Evolutionary conservation across 2,888 invertebrate species (phyloP), one percentile per base, ranked within the genome.

Genomic region (Pheosia tremula): DNA sequence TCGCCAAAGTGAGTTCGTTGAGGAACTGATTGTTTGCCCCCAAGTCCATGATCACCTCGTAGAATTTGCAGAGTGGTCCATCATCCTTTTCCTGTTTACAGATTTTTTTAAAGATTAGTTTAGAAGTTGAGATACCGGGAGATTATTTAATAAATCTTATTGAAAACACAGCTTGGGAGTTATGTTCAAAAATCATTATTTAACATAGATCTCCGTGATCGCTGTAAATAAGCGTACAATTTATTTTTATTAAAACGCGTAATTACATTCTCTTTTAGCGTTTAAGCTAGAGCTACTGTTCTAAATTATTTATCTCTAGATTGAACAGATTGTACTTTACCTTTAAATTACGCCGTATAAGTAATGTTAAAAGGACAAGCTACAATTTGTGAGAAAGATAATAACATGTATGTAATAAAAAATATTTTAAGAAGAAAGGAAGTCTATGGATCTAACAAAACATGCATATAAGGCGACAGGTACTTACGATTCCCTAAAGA

Each of bases 1-100:
- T 95, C 68, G 96, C 95, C 63, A 94, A 90, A 62, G 95, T 96
- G 45, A 98, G 95, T 69, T 95, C 96, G 66, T 95, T 95, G 83
- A 97, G 94, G 81, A 97, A 97, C 79, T 88, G 91, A 70, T 93
- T 93, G 71, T 96, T 96, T 62, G 96, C 95, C 6, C 97, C 97
- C 63, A 95, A 94, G 79, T 97, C 96, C 89, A 96, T 95, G 67
- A 98, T 97, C 60, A 96, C 96, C 83, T 97, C 96, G 86, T 97
- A 97, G 88, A 98, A 98, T 86, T 96, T 96, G 89, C 95, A 96
- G 65, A 98, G 91, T 56, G 97, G 97, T 37, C 93, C 93, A 66
- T 93, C 93, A 75, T 92, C 93, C 66, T 91, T 93, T 80, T 92
- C 93, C 93, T 93, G 81, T 59, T 60, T 59, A 61, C 76, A 67